phyloP scores from a whole-genome alignment of 2,888 invertebrate species.

The Acanthosoma haemorrhoidale region DNA sequence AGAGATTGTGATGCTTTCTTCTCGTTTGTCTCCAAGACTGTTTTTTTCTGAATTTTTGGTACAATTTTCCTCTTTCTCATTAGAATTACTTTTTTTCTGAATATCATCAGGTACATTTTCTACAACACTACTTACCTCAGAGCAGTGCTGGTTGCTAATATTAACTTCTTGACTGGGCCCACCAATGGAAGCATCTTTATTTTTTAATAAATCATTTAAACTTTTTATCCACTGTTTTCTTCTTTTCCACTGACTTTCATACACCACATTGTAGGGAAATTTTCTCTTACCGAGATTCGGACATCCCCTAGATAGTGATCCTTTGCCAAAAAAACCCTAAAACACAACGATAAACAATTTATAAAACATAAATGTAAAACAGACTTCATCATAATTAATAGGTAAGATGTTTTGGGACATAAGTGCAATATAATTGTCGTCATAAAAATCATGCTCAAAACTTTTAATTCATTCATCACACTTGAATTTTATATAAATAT shows the following conservation, averaged over 20 bases:
- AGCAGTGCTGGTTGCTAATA: background rate
- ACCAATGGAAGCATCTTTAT: background rate
- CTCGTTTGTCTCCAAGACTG: background rate
- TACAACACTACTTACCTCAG: background rate
- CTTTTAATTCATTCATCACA: too few relatives aligned
- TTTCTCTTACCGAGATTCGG: constrained; percentile 49
- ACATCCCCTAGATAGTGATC: constrained; percentile 57
- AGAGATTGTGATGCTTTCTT: too few relatives aligned
- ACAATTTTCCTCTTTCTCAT: background rate
- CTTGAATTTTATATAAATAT: too few relatives aligned
- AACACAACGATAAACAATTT: too few relatives aligned
- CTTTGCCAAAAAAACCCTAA: constrained; percentile 71
- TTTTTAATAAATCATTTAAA: background rate
- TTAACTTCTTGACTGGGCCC: too few relatives aligned
- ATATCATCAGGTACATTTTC: background rate
- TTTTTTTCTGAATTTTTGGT: too few relatives aligned
- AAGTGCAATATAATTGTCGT: too few relatives aligned
- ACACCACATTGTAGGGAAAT: constrained; percentile 47
- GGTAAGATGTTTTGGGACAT: too few relatives aligned
- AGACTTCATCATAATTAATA: too few relatives aligned
- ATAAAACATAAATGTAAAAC: too few relatives aligned
- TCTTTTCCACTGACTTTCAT: constrained; percentile 57
- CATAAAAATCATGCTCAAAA: too few relatives aligned
- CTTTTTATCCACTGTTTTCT: constrained; percentile 52
- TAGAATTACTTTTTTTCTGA: background rate